Evolutionary conservation across 2,113 vertebrate genomes (phyloP), one percentile per base, ranked within the genome.

Genomic region (Apistogramma diplotaenia): DNA sequence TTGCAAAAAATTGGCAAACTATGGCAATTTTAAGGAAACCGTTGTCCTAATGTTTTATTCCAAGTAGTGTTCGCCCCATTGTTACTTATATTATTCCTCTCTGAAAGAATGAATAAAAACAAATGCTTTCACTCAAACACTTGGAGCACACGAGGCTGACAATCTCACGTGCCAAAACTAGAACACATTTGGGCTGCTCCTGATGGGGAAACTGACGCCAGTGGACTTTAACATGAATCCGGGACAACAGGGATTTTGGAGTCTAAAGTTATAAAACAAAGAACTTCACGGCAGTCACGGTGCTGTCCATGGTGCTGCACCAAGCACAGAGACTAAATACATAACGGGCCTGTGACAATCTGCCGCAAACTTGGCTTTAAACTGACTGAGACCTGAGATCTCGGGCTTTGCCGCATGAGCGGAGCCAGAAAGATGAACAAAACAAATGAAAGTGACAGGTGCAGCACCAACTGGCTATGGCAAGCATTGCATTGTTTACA

Each of bases 241-340:
- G 0, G 19, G n/a, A 25, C 3, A 8, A 21, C 6, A 60, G 31
- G 58, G 58, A 60, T 35, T 35, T 60, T 60, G 58, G 58, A 60
- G 31, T 60, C 58, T 60, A 35, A 33, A 60, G n/a, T 12, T 35
- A 60, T 5, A 35, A 0, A 61, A 35, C 16, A 21, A 61, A 61
- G 31, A n/a, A 62, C 9, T 29, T 0, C 6, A 46, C 3, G 1
- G 1, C 1, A 54, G 46, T 71, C 23, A 67, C 40, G 62, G 67
- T 35, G 85, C 91, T 93, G 88, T 92, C 91, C 89, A 61, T 91
- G 92, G 92, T 92, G 29, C 84, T 84, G 62, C 25, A 76, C 23
- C 8, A 4, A 23, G 6, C n/a, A 7, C 53, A 33, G 53, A 59
- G 12, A n/a, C 35, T 40, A 15, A 57, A 23, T 8, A 18, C 61